A percentile compares a stretch with the other conserved stretches of the same genome.
Conservation (phyloP, 2,797 vertebrate species). For the Ctenopoma multispine region DNA sequence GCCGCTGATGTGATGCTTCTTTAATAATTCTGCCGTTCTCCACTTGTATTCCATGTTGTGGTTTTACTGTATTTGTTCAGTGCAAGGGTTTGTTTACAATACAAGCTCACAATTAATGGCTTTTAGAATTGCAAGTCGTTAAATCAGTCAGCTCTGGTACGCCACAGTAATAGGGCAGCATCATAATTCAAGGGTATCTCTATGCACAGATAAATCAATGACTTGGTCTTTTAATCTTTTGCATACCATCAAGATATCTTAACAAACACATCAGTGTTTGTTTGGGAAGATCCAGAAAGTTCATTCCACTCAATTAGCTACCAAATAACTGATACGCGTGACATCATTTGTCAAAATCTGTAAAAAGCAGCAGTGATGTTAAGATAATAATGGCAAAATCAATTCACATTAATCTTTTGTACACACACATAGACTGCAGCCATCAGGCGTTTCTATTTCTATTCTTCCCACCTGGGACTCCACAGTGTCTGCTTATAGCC, state of each 20-base stretch:
- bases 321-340: background rate
- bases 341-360: background rate
- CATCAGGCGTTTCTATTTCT: constrained; percentile 41
- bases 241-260: background rate
- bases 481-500: constrained; percentile 52
- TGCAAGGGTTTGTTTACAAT: constrained; percentile 34
- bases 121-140: constrained; percentile 25
- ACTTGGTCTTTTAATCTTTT: background rate
- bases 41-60: background rate
- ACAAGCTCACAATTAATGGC: constrained; percentile 20
- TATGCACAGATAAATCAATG: background rate
- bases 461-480: constrained; percentile 50
- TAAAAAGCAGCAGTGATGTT: constrained; percentile 13
- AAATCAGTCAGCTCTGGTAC: constrained; percentile 10
- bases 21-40: background rate
- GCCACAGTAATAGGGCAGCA: constrained; percentile 23
- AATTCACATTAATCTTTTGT: background rate
- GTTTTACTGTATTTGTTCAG: constrained; percentile 43
- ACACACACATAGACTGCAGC: constrained; percentile 12
- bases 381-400: background rate
- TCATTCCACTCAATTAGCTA: background rate
- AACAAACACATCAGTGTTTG: background rate
- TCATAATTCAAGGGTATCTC: background rate
- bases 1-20: background rate
- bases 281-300: background rate